Percentiles rank a stretch among this genome's conserved stretches.
phyloP scores from a whole-genome alignment of 2,888 invertebrate species.

The Cybosia mesomella region DNA sequence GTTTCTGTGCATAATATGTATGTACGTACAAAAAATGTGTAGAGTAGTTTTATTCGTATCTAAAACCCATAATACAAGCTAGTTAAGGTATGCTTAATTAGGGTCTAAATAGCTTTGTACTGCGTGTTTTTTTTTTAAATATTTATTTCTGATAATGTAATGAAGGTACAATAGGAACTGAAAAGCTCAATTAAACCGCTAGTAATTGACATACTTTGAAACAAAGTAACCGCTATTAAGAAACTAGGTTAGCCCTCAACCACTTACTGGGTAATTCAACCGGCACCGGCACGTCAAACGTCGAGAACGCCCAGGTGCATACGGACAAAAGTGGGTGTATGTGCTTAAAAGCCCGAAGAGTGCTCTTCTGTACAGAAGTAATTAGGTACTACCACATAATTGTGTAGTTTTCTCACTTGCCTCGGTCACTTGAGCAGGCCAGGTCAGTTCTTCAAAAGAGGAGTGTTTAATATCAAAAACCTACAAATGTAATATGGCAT shows the following conservation, averaged over 20 bases:
- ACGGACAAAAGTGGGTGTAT: neutral
- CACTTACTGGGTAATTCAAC: conserved; percentile 5
- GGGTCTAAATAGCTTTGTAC: too few relatives aligned
- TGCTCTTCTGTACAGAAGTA: conserved; percentile 9
- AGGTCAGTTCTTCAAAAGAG: neutral
- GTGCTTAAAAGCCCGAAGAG: neutral
- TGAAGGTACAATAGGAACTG: neutral
- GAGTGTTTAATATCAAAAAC: neutral
- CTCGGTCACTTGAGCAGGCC: neutral
- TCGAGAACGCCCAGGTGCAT: conserved; percentile 9
- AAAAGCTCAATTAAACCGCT: neutral
- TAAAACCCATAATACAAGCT: too few relatives aligned
- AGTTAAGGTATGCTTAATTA: too few relatives aligned
- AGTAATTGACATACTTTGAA: conserved; percentile 13
- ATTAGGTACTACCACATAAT: neutral
- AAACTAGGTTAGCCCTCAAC: conserved; percentile 17
- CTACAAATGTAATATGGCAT: too few relatives aligned
- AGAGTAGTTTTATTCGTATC: too few relatives aligned
- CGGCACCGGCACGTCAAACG: conserved; percentile 3
- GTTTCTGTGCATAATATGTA: too few relatives aligned
- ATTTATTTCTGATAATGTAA: neutral
- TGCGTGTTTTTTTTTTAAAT: neutral
- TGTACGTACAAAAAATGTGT: too few relatives aligned
- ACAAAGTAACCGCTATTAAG: conserved; percentile 10
- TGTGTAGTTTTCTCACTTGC: conserved; percentile 2